Evolutionary conservation across 2,113 vertebrate genomes (phyloP).

Genomic region (Aegotheles bennettii): DNA sequence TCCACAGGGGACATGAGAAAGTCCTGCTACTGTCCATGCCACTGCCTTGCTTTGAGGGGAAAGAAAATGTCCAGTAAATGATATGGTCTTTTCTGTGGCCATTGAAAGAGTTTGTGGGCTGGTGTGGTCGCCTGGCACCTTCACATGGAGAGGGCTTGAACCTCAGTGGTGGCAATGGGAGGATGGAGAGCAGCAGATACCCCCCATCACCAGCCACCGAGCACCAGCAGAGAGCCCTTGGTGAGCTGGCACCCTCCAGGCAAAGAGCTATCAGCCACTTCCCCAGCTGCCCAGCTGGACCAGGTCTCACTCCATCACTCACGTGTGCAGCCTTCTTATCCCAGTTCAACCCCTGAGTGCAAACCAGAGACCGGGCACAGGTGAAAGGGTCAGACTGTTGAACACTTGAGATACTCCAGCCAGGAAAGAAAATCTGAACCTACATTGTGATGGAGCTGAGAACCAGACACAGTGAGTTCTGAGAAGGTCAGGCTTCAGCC

Average conservation of each 20-base stretch:
- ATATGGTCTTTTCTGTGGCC: not conserved
- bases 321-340: rapidly evolving
- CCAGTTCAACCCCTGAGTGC: rapidly evolving
- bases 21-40: not conserved
- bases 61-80: rapidly evolving
- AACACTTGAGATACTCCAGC: not conserved
- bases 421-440: not conserved
- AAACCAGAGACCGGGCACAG: not conserved
- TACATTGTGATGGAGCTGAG: not conserved
- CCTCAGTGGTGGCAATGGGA: not conserved
- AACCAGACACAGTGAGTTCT: not conserved
- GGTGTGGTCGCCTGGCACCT: not conserved
- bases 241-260: rapidly evolving
- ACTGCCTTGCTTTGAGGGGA: not conserved
- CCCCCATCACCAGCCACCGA: not conserved
- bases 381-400: rapidly evolving
- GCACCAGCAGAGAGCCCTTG: rapidly evolving
- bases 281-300: rapidly evolving
- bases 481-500: not conserved
- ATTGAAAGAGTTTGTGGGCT: not conserved
- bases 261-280: not conserved
- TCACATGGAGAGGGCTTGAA: not conserved
- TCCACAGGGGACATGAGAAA: not conserved
- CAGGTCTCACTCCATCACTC: rapidly evolving
- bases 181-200: not conserved